A percentile compares a stretch with the other conserved stretches of the same genome.
phyloP scores from a whole-genome alignment of 2,888 invertebrate genomes.

The Eulithis prunata region DNA sequence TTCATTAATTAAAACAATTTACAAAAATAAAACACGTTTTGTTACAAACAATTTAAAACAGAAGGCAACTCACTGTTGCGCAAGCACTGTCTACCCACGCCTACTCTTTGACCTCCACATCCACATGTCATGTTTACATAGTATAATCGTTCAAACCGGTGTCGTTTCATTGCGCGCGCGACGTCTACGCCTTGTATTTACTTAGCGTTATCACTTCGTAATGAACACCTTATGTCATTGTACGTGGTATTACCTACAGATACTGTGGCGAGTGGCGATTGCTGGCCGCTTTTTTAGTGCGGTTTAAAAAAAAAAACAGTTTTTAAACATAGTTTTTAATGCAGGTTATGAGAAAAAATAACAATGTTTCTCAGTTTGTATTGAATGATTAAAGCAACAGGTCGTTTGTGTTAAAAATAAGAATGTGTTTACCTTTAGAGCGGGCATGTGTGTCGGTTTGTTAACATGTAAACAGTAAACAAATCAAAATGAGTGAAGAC shows the following conservation, averaged over 20 bases:
- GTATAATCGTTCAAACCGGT: constrained; percentile 53
- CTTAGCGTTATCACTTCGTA: constrained; percentile 52
- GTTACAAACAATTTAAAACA: constrained; percentile 1
- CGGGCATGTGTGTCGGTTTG: constrained; percentile 13
- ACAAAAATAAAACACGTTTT: constrained; percentile 5
- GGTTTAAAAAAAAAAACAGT: constrained; percentile 1
- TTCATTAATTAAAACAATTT: no score
- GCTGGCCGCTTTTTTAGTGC: constrained; percentile 2
- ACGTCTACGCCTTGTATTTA: constrained; percentile 42
- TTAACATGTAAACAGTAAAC: constrained; percentile 41
- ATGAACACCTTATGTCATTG: constrained; percentile 7
- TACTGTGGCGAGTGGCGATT: constrained; percentile 5
- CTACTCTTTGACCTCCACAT: constrained; percentile 56
- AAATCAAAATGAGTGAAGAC: constrained; percentile 62
- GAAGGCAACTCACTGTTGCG: constrained; percentile 12
- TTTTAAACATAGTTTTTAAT: not conserved
- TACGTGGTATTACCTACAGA: not conserved
- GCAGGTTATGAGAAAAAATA: not conserved
- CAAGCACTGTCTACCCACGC: constrained; percentile 18
- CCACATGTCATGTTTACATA: constrained; percentile 63
- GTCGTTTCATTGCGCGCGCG: constrained; percentile 47
- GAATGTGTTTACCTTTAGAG: not conserved
- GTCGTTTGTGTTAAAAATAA: not conserved
- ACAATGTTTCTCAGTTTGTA: not conserved
- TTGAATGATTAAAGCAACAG: not conserved